Evolutionary conservation across 2,797 vertebrate species (phyloP), one percentile per base, ranked within the genome.

Genomic region (Aeoliscus strigatus): DNA sequence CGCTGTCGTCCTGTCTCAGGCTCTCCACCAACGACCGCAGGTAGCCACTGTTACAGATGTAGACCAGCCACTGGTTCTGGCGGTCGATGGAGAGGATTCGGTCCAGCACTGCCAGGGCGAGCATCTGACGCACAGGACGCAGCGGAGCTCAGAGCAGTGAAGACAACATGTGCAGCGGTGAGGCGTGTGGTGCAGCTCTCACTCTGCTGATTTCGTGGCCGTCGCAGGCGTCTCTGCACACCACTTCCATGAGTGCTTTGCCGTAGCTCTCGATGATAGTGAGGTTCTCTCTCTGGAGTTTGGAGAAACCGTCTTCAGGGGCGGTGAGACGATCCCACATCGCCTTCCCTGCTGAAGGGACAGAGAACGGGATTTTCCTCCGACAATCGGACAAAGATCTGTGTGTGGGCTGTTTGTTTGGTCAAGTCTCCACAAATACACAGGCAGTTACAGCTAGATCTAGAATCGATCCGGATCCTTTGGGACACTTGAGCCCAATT

Each of bases 311-410:
- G 34, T 99, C 96, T 76, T 99, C 96, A 7, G 96, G 96, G 24
- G 94, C 92, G 1, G 94, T 99, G 63, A 99, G 88, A 16, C 94
- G 86, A 70, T 98, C 94, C 96, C 96, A 98, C 94, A 98, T 97
- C 0, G 90, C 90, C 60, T 87, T 93, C 23, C 92, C 92, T 47
- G 89, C 88, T 93, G 53, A 9, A 53, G n/a, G 2, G 13, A 49
- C 1, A 0, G 8, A 51, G 14, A 11, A 17, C 32, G 11, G 2
- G 5, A 21, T 21, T 21, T 21, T 3, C 18, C 18, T 21, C 18
- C 6, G 18, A 21, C 18, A 21, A 3, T 21, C 3, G 3, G 18
- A 21, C 6, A 21, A 3, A 21, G 3, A 8, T 9, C 16, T 11
- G 4, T 44, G 9, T n/a, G 23, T 44, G n/a, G n/a, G n/a, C n/a